Evolutionary conservation across 2,797 vertebrate species (phyloP), one percentile per base, ranked within the genome.

Genomic region (Syngnathus rostellatus): DNA sequence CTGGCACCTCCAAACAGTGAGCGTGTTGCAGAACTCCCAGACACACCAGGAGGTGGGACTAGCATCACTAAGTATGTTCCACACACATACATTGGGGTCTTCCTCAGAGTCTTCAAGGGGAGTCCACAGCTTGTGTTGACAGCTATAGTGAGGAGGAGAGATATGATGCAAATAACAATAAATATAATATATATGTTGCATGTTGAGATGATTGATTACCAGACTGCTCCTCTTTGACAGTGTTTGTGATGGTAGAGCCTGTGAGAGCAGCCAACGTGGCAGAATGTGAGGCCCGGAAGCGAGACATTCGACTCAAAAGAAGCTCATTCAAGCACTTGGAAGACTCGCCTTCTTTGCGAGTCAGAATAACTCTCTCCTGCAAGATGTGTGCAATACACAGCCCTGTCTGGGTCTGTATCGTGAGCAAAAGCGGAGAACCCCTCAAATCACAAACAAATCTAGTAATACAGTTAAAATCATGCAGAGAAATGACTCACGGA

Each of bases 291-390:
- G 95, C 95, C 68, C 97, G 90, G 77, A 98, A 99, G 69, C 97
- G 93, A 2, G 96, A 98, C 77, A 99, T 94, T 82, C 97, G 91
- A 81, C 95, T 98, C 84, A 99, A 89, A 71, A 99, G 94, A 90
- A 99, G 94, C 86, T 99, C 97, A 12, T 99, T 99, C 81, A 99
- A 94, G 90, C 97, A 98, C 88, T 99, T 99, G 48, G 96, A 96
- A 67, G 97, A 98, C 80, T 99, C 97, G 1, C 97, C 97, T 83
- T 99, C 97, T 84, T 99, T 99, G 72, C 95, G 92, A 82, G 92
- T 93, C 66, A 99, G 89, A 83, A 99, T 98, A 63, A 95, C 94
- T 43, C 96, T 92, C 68, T 98, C 96, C 86, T 97, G 95, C 53
- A 98, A 89, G 45, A 92, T 91, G 77, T 81, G 92, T 76, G 93